phyloP scores from a whole-genome alignment of 2,888 invertebrate species.

The Rhodophaea formosa region DNA sequence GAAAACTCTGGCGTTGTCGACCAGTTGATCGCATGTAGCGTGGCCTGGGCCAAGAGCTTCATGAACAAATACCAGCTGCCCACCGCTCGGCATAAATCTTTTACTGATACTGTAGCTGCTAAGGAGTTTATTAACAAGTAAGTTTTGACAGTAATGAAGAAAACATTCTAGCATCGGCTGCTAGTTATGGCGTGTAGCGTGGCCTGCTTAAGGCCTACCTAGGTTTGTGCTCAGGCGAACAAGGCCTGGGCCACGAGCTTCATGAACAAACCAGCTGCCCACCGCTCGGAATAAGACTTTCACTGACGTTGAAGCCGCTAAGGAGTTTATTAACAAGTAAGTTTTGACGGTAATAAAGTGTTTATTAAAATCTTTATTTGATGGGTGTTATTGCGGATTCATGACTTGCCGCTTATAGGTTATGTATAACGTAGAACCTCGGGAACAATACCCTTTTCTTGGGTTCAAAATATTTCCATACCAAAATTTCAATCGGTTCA shows the following conservation, averaged over 20 bases:
- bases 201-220: conserved; percentile 92
- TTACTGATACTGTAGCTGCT: conserved; percentile 87
- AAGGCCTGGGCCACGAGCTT: conserved; percentile 97
- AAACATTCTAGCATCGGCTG: too few species aligned
- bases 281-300: conserved; percentile 94
- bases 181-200: conserved; percentile 65
- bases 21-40: conserved; percentile 37
- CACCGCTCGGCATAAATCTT: conserved; percentile 92
- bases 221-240: conserved; percentile 90
- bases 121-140: conserved; percentile 88
- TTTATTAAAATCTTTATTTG: too few species aligned
- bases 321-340: conserved; percentile 87
- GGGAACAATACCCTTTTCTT: too few species aligned
- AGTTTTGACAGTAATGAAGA: conserved; percentile 22
- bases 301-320: conserved; percentile 86
- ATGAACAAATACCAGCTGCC: conserved; percentile 95
- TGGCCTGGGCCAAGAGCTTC: conserved; percentile 95
- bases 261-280: conserved; percentile 94
- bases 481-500: too few species aligned
- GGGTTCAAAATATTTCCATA: too few species aligned
- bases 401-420: too few species aligned
- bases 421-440: too few species aligned
- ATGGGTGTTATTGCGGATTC: too few species aligned
- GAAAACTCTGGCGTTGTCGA: too few species aligned
- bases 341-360: conserved; percentile 17